Conservation (phyloP, 2,797 vertebrate genomes). For the Pseudocheirus occidentalis region DNA sequence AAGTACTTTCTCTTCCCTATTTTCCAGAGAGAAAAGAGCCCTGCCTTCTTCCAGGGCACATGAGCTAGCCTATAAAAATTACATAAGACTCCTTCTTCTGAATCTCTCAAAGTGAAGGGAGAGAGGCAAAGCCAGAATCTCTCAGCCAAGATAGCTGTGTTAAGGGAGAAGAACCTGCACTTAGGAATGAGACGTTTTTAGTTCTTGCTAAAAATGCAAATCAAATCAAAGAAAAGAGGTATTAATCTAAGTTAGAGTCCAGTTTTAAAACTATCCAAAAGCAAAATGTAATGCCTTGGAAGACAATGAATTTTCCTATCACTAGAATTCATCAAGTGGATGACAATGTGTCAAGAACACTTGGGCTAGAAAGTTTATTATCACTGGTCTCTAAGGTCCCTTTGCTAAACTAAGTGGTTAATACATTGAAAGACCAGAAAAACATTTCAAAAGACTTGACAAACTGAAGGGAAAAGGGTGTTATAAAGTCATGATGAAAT, state of each 20-base stretch:
- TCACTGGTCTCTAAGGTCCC: not conserved
- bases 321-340: not conserved
- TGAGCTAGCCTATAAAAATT: not conserved
- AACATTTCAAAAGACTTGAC: slow-evolving; percentile 16
- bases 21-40: not conserved
- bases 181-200: not conserved
- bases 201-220: not conserved
- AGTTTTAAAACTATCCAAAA: not conserved
- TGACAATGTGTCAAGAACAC: not conserved
- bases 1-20: no score
- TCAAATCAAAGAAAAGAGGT: not conserved
- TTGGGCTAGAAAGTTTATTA: not conserved
- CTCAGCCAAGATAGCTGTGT: not conserved
- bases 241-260: slow-evolving; percentile 2
- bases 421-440: not conserved
- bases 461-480: not conserved
- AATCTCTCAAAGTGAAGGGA: not conserved
- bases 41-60: not conserved
- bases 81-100: not conserved
- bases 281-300: not conserved
- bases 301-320: not conserved
- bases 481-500: slow-evolving; percentile 8
- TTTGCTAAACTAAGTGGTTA: not conserved
- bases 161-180: not conserved
- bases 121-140: not conserved